Evolutionary conservation across 2,888 invertebrate genomes (phyloP), one percentile per base, ranked within the genome.

Genomic region (Gymnosoma rotundatum): DNA sequence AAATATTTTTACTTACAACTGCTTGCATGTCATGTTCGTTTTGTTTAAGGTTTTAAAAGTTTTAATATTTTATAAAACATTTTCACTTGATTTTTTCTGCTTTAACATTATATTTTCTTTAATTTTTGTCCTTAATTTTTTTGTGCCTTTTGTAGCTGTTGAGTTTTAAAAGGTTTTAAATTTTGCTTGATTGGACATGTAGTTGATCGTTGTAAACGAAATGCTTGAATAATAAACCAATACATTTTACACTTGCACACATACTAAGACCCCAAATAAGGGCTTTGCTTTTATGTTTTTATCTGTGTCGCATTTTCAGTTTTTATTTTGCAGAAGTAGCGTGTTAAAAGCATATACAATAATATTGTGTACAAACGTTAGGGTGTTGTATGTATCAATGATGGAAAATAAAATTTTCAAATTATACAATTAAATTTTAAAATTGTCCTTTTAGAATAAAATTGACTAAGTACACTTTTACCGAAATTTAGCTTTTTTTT

Each of bases 171-270:
- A 32, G 32, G 32, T 32, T 32, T 32, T 0, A 32, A 87, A 86
- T 81, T 88, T 87, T 89, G 88, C 87, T 88, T 90, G 90, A 90
- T 91, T 91, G 90, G 89, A 90, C 90, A 89, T 89, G 89, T 89
- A 91, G 91, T 90, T 91, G 91, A 91, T 91, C 89, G 90, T 89
- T 89, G 81, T 70, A 78, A 80, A 80, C 25, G 80, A 73, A 80
- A 75, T 74, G 69, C 58, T 78, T 72, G 66, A 56, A 64, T 32
- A 52, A 38, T 38, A 73, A 67, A 73, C 56, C 79, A 20, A 79
- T 61, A 67, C 21, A 64, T 21, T 63, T 42, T 67, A 52, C 58
- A 66, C 18, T 58, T 20, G 5, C 12, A 32, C 7, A 32, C 32
- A 6, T 8, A 32, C 8, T 48, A 36, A 52, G 14, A 48, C 18